Evolutionary conservation across 2,797 vertebrate species (phyloP).

Genomic region (Eospalax fontanierii): DNA sequence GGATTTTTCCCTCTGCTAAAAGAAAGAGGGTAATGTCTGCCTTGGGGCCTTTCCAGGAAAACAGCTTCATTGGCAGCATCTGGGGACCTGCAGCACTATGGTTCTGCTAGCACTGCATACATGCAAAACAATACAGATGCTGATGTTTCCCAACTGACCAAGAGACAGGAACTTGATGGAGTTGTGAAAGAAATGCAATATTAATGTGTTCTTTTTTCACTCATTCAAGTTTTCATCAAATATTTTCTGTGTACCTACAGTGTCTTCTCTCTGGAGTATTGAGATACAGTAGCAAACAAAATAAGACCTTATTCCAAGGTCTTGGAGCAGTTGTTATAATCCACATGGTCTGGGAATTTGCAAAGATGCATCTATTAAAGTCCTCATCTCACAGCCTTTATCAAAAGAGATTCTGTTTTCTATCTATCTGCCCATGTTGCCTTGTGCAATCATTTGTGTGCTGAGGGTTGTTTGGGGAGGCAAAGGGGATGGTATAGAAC

Average conservation of each 20-base stretch:
- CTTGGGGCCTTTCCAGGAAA: conserved; percentile 61
- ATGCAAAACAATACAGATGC: neutral
- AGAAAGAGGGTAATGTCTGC: conserved; percentile 26
- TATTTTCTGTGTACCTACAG: neutral
- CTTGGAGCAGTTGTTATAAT: neutral
- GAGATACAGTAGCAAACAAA: neutral
- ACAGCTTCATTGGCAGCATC: conserved; percentile 47
- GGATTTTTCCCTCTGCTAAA: neutral
- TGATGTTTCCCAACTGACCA: neutral
- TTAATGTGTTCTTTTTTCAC: neutral
- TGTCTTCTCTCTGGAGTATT: neutral
- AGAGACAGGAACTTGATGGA: neutral
- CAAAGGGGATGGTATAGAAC: neutral
- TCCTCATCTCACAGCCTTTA: neutral
- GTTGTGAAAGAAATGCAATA: neutral
- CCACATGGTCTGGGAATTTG: neutral
- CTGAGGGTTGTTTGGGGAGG: neutral
- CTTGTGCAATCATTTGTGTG: neutral
- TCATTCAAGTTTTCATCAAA: neutral
- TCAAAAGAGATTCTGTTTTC: neutral
- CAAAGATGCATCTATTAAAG: neutral
- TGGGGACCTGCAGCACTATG: neutral
- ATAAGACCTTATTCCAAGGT: neutral
- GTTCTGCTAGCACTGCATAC: conserved; percentile 36
- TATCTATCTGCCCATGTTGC: no score